Conservation (phyloP, 2,888 invertebrate genomes). For the Drosophila kambysellisi region DNA sequence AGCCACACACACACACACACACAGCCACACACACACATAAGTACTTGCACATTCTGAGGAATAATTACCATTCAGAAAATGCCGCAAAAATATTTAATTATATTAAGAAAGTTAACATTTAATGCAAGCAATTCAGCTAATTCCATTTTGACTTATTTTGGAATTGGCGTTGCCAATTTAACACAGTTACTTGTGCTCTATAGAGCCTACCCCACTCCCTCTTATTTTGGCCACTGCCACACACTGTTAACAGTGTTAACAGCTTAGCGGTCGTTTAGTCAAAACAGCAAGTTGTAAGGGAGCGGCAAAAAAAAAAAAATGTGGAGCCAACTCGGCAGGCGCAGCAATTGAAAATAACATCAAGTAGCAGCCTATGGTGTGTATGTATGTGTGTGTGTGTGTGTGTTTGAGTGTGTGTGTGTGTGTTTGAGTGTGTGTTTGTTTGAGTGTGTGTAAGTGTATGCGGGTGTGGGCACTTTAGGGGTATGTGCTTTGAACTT, state of each 20-base stretch:
- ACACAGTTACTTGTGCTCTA: neutral
- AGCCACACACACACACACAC: neutral
- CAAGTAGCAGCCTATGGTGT: slow-evolving; percentile 63
- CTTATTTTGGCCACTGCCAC: neutral
- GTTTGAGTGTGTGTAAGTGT: slow-evolving; percentile 20
- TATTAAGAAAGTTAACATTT: slow-evolving; percentile 35
- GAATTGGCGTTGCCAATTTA: slow-evolving; percentile 14
- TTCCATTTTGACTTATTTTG: slow-evolving; percentile 18
- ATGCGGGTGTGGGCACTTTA: slow-evolving; percentile 63
- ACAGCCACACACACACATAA: neutral
- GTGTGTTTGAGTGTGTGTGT: slow-evolving; percentile 28
- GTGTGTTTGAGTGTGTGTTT: slow-evolving; percentile 36
- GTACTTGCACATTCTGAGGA: neutral
- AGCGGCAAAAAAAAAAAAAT: slow-evolving; percentile 33
- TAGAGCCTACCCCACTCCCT: neutral
- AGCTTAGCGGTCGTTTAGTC: slow-evolving; percentile 56
- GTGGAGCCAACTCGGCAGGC: slow-evolving; percentile 40
- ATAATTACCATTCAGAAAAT: slow-evolving; percentile 1
- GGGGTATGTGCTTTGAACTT: slow-evolving; percentile 77
- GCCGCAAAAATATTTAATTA: slow-evolving; percentile 27
- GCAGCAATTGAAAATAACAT: slow-evolving; percentile 52
- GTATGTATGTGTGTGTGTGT: slow-evolving; percentile 4
- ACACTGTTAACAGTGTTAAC: slow-evolving; percentile 9
- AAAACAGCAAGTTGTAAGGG: slow-evolving; percentile 14
- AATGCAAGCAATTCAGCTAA: slow-evolving; percentile 22